Evolutionary conservation across 2,888 invertebrate species (phyloP).

Genomic region (Orchesella flavescens): DNA sequence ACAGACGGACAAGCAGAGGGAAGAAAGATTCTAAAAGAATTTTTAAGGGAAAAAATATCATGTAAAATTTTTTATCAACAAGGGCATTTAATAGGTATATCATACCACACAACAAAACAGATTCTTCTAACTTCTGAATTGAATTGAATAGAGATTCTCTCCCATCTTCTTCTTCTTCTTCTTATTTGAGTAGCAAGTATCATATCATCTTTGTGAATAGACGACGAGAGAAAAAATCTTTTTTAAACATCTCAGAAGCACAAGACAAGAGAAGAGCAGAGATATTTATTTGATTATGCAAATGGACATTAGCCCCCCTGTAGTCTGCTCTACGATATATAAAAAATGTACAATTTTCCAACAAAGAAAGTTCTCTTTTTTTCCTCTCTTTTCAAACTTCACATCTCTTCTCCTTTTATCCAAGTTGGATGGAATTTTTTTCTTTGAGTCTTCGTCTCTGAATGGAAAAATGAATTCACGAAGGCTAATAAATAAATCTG

Average conservation of each 20-base stretch:
- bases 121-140: background rate
- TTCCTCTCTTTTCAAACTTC: constrained; percentile 6
- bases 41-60: background rate
- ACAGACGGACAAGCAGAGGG: constrained; percentile 16
- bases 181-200: background rate
- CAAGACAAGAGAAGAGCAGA: constrained; percentile 26
- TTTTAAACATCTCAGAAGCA: constrained; percentile 18
- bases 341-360: constrained; percentile 7
- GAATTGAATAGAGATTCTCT: constrained; percentile 16
- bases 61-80: too few species aligned
- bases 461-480: constrained; percentile 40
- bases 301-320: constrained; percentile 56
- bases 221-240: constrained; percentile 4
- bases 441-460: constrained; percentile 15
- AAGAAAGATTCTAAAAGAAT: background rate
- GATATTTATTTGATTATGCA: constrained; percentile 61
- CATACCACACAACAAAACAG: background rate
- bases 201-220: background rate
- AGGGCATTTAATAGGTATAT: too few species aligned
- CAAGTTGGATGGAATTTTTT: constrained; percentile 1
- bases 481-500: constrained; percentile 58
- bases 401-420: constrained; percentile 27
- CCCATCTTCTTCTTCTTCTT: background rate
- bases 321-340: constrained; percentile 34
- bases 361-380: constrained; percentile 44